phyloP scores from a whole-genome alignment of 2,113 vertebrate species.

The Oncorhynchus tshawytscha region DNA sequence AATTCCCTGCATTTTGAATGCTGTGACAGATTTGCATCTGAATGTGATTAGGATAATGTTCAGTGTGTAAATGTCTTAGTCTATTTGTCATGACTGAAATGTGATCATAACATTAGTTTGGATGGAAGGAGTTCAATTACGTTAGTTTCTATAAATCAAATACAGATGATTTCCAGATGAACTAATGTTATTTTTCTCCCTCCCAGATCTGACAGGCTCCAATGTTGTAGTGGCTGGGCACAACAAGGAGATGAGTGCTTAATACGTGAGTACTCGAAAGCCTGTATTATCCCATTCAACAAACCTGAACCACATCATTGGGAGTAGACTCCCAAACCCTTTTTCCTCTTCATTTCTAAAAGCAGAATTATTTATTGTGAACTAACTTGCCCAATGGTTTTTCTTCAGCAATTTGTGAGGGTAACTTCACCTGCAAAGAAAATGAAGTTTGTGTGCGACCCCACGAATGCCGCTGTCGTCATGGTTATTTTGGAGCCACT shows the following conservation, averaged over 20 bases:
- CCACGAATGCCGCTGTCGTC: slow-evolving; percentile 92
- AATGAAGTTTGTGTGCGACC: slow-evolving; percentile 97
- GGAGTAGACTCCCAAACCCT: slow-evolving; percentile 50
- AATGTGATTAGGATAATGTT: too few species aligned
- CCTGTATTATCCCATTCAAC: neutral
- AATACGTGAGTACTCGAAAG: slow-evolving; percentile 69
- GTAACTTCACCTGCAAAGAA: slow-evolving; percentile 96
- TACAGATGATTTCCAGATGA: neutral
- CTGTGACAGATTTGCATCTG: too few species aligned
- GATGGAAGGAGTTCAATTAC: too few species aligned
- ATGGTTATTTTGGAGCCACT: slow-evolving; percentile 95
- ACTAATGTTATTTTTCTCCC: slow-evolving; percentile 1
- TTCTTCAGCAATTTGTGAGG: slow-evolving; percentile 82
- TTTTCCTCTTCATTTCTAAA: neutral
- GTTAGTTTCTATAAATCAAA: neutral
- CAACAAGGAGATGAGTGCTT: slow-evolving; percentile 89
- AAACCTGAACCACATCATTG: neutral
- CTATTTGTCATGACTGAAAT: too few species aligned
- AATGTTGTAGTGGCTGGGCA: slow-evolving; percentile 90
- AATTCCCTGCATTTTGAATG: neutral
- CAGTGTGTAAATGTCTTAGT: too few species aligned
- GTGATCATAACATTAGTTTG: too few species aligned
- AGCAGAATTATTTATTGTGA: slow-evolving; percentile 1
- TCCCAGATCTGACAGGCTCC: slow-evolving; percentile 73
- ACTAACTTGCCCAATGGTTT: neutral